Evolutionary conservation across 2,797 vertebrate species (phyloP), one percentile per base, ranked within the genome.

Genomic region (Chaenodraco wilsoni): DNA sequence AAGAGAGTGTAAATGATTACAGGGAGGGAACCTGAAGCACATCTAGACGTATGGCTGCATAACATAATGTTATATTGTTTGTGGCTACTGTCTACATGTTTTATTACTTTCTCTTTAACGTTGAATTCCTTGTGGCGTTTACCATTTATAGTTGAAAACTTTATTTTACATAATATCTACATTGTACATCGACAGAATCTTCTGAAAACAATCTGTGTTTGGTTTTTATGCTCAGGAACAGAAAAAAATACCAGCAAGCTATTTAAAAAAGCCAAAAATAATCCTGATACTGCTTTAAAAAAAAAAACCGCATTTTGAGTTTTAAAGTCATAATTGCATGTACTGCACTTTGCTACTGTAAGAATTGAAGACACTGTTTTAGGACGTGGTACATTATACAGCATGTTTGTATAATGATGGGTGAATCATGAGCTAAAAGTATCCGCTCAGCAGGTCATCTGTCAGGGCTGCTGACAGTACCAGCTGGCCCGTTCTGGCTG

Each of bases 401-500:
- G 68, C 83, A 82, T 64, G 76, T 87, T 79, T 85, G 66, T 82
- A 83, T 86, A 78, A 90, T 83, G 83, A 88, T 48, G 80, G 60
- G 65, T 87, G 90, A 91, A 85, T 92, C 90, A 91, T 87, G 80
- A 86, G 86, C 91, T 92, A 91, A 92, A 94, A 93, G 87, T 82
- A 87, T 88, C 87, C 23, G 9, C 87, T 76, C 91, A 87, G 90
- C 91, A 87, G 91, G 91, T 86, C 86, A 85, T 91, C 88, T 85
- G 85, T 91, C 90, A 88, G 78, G 78, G 79, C 51, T 75, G 85
- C 90, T 93, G 92, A 89, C 84, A 78, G 88, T 66, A 89, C 91
- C 93, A 94, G 92, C 91, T 93, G 94, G 89, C 73, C 71, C 2
- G 2, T 84, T 84, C 54, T 68, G 63, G 76, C 79, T 92, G 91